Evolutionary conservation across 1,140 invertebrate genomes (phyloP).

Genomic region (Acromyrmex heyeri): DNA sequence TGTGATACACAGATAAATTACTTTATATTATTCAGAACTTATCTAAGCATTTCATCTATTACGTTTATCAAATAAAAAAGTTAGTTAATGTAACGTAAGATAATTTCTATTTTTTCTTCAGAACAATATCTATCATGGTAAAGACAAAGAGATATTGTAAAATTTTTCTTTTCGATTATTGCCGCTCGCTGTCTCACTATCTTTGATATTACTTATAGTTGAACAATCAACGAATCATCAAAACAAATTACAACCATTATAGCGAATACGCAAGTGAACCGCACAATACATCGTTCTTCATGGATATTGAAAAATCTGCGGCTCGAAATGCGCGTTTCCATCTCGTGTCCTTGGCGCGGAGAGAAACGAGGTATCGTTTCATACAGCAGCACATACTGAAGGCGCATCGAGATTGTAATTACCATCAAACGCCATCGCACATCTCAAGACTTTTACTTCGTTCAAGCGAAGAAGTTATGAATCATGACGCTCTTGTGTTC

Average conservation of each 20-base stretch:
- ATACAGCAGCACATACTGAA: slow-evolving; percentile 30
- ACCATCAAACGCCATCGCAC: slow-evolving; percentile 45
- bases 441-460: slow-evolving; percentile 26
- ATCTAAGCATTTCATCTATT: background rate
- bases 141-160: background rate
- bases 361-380: slow-evolving; percentile 23
- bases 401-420: slow-evolving; percentile 43
- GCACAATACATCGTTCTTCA: background rate
- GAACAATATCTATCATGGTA: background rate
- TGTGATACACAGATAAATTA: slow-evolving; percentile 2
- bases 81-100: background rate
- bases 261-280: background rate
- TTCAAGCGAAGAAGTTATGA: slow-evolving; percentile 38
- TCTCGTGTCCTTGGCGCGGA: slow-evolving; percentile 15
- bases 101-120: background rate
- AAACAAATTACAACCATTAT: slow-evolving; percentile 38
- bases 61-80: background rate
- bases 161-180: slow-evolving; percentile 4
- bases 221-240: slow-evolving; percentile 35
- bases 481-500: slow-evolving; percentile 23
- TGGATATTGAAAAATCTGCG: slow-evolving; percentile 14
- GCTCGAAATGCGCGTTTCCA: slow-evolving; percentile 27
- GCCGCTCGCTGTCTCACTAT: background rate
- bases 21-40: background rate
- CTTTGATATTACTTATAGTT: slow-evolving; percentile 37